Evolutionary conservation across 2,113 vertebrate species (phyloP).

Genomic region (Gasterosteus nipponicus): DNA sequence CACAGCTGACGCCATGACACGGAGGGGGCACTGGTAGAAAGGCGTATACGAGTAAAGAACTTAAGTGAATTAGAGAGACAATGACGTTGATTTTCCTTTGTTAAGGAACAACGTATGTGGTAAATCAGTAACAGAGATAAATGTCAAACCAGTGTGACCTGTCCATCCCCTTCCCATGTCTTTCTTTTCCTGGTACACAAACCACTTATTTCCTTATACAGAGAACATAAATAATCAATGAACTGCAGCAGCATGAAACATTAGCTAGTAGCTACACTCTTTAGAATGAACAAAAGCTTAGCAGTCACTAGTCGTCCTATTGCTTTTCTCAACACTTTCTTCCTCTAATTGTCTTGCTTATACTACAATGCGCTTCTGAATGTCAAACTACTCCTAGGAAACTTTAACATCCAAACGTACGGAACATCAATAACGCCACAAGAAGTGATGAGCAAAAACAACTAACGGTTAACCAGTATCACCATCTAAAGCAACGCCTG

Average conservation of each 20-base stretch:
- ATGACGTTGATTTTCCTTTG: not conserved
- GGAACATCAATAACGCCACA: not conserved
- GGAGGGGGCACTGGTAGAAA: constrained; percentile 6
- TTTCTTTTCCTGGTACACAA: constrained; percentile 37
- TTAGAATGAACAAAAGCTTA: constrained; percentile 32
- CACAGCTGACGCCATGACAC: constrained; percentile 27
- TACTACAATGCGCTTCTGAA: not conserved
- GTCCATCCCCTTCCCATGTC: not conserved
- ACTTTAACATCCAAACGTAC: not conserved
- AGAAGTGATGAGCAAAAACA: not conserved
- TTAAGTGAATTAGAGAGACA: constrained; percentile 4
- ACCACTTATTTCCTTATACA: constrained; percentile 59
- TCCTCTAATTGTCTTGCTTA: not conserved
- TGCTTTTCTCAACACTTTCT: not conserved
- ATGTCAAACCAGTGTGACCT: not conserved
- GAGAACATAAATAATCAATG: constrained; percentile 81
- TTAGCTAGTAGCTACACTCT: constrained; percentile 47
- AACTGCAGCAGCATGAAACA: constrained; percentile 77
- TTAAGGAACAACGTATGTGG: not conserved
- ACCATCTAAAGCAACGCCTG: not conserved
- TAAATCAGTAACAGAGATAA: not conserved
- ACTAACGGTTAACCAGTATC: not conserved
- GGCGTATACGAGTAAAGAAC: not conserved
- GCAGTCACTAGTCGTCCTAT: constrained; percentile 3
- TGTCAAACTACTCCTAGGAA: not conserved